A percentile compares a stretch with the other conserved stretches of the same genome.
Evolutionary conservation across 2,797 vertebrate genomes (phyloP).

Genomic region (Vireo griseus): DNA sequence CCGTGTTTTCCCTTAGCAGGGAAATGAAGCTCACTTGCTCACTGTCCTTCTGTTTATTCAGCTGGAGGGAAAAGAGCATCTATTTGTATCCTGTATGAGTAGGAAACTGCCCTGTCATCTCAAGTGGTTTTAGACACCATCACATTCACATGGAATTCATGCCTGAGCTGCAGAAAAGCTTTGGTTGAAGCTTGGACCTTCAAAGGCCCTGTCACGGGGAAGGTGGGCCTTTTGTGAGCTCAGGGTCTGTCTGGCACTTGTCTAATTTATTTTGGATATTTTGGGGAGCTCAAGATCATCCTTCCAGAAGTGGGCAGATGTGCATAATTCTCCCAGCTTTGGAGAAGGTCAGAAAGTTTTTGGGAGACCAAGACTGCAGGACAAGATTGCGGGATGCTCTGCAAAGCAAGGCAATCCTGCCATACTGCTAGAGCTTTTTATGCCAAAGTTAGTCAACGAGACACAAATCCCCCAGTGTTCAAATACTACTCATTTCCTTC

Average conservation of each 20-base stretch:
- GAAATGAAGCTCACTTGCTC: background rate
- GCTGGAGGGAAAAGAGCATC: background rate
- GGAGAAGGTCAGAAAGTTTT: background rate
- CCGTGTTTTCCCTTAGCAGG: background rate
- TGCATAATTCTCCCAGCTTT: background rate
- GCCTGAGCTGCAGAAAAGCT: background rate
- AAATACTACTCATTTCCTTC: background rate
- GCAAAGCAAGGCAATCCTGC: background rate
- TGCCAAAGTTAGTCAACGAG: fast-evolving
- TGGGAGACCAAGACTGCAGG: background rate
- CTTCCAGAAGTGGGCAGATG: background rate
- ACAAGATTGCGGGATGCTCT: background rate
- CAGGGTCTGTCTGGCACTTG: background rate
- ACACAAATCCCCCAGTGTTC: background rate
- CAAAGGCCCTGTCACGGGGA: background rate
- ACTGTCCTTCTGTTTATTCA: background rate
- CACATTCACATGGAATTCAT: fast-evolving
- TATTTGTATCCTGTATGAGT: background rate
- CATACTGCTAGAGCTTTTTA: background rate
- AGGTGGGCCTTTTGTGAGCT: background rate
- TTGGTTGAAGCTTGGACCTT: background rate
- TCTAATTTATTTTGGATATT: background rate
- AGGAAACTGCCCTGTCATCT: background rate
- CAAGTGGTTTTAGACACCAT: background rate
- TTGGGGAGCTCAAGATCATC: background rate